A percentile compares a stretch with the other conserved stretches of the same genome.
Evolutionary conservation across 2,888 invertebrate genomes (phyloP).

Genomic region (Zaprionus obscuricornis): DNA sequence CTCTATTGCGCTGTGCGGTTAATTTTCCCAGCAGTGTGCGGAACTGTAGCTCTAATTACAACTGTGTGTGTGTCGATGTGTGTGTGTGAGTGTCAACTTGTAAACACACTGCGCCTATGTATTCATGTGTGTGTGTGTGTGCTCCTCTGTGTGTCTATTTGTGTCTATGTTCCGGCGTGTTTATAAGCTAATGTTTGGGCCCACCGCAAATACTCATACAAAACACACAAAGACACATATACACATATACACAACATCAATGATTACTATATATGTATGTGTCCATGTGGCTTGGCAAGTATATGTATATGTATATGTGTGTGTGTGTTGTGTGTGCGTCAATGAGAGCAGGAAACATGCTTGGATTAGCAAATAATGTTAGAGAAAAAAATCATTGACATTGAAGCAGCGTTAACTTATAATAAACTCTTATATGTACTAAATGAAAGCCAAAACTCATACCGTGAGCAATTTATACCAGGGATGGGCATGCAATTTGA

Average conservation of each 20-base stretch:
- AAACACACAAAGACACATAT: not conserved
- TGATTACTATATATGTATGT: slow-evolving; percentile 25
- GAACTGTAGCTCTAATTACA: slow-evolving; percentile 56
- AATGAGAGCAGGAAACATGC: slow-evolving; percentile 12
- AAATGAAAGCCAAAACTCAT: slow-evolving; percentile 12
- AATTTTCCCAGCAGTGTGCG: slow-evolving; percentile 40
- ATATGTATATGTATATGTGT: slow-evolving; percentile 2
- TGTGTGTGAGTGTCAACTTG: no score
- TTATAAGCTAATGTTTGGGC: slow-evolving; percentile 23
- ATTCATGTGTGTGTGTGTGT: slow-evolving; percentile 15
- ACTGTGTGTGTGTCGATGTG: slow-evolving; percentile 24
- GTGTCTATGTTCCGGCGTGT: slow-evolving; percentile 11
- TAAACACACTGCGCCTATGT: no score
- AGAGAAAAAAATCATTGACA: slow-evolving; percentile 48
- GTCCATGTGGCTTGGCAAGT: not conserved
- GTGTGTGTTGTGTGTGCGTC: slow-evolving; percentile 1
- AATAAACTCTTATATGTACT: slow-evolving; percentile 20
- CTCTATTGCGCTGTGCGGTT: slow-evolving; percentile 29
- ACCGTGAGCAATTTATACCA: slow-evolving; percentile 14
- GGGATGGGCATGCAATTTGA: slow-evolving; percentile 9
- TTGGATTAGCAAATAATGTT: slow-evolving; percentile 46
- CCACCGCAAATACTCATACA: slow-evolving; percentile 39
- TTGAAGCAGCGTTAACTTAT: slow-evolving; percentile 32
- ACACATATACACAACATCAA: slow-evolving; percentile 4
- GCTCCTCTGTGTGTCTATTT: slow-evolving; percentile 4